phyloP scores from a whole-genome alignment of 1,140 invertebrate genomes.

The Oedothorax gibbosus region DNA sequence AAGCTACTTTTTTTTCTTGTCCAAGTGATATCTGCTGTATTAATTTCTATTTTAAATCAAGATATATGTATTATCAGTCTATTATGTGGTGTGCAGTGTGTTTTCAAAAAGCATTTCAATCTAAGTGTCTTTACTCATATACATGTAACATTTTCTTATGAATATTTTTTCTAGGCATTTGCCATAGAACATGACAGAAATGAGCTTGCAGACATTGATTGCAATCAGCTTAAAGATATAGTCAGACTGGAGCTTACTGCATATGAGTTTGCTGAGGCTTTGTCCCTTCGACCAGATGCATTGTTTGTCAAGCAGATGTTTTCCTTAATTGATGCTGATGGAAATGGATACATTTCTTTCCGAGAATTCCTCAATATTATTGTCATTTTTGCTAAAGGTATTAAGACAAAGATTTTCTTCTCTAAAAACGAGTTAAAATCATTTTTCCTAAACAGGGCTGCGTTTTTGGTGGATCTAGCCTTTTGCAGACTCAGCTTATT shows the following conservation, averaged over 20 bases:
- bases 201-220: constrained; percentile 68
- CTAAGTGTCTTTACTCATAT: too few species aligned
- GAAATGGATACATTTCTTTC: constrained; percentile 77
- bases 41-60: too few species aligned
- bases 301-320: constrained; percentile 77
- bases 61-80: too few species aligned
- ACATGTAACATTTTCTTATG: background rate
- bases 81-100: too few species aligned
- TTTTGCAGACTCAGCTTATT: too few species aligned
- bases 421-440: too few species aligned
- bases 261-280: constrained; percentile 75
- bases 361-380: constrained; percentile 76
- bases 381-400: constrained; percentile 75
- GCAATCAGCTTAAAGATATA: constrained; percentile 69
- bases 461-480: too few species aligned
- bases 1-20: too few species aligned
- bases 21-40: too few species aligned
- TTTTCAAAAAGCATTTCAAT: too few species aligned
- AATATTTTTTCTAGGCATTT: constrained; percentile 66
- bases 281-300: constrained; percentile 72
- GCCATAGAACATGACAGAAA: constrained; percentile 69
- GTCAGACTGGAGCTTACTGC: constrained; percentile 72
- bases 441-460: too few species aligned
- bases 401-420: background rate
- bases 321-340: constrained; percentile 74